A percentile compares a stretch with the other conserved stretches of the same genome.
Conservation (phyloP, 2,113 vertebrate genomes). For the Cygnus atratus region DNA sequence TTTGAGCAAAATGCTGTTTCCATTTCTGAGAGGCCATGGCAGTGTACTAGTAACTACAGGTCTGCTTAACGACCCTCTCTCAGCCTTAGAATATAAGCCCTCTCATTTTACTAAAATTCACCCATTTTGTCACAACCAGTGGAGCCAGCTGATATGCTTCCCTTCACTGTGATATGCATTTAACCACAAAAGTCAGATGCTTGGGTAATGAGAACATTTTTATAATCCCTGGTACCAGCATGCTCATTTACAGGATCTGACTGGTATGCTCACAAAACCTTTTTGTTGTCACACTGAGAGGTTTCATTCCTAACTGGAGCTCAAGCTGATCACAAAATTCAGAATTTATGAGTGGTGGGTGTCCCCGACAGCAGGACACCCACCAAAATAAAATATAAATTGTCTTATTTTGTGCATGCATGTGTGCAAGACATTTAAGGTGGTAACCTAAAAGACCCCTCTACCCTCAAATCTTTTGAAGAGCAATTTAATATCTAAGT, state of each 20-base stretch:
- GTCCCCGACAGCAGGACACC: background rate
- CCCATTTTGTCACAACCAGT: background rate
- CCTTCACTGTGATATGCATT: slow-evolving; percentile 13
- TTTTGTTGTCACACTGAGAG: slow-evolving; percentile 38
- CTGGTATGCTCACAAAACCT: slow-evolving; percentile 15
- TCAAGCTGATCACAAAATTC: slow-evolving; percentile 23
- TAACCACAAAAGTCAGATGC: background rate
- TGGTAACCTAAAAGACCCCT: background rate
- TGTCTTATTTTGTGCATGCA: background rate
- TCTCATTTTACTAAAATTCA: background rate
- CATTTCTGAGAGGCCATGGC: background rate
- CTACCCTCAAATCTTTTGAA: background rate
- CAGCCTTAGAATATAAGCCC: background rate
- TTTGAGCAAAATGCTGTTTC: background rate
- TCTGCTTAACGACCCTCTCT: background rate
- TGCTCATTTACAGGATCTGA: slow-evolving; percentile 35
- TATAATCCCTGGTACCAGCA: slow-evolving; percentile 15
- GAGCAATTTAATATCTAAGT: background rate
- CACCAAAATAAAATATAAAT: slow-evolving; percentile 36
- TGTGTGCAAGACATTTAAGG: background rate
- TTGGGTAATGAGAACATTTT: slow-evolving; percentile 5
- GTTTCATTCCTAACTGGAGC: slow-evolving; percentile 28
- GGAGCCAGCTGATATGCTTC: background rate
- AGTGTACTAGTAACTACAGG: background rate
- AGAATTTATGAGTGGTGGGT: background rate